These are phyloP conservation scores for Apostichopus japonicus DNA, from an alignment of 35 echinoderm and acorn worm genomes.

Conservation along the genomic window DNA sequence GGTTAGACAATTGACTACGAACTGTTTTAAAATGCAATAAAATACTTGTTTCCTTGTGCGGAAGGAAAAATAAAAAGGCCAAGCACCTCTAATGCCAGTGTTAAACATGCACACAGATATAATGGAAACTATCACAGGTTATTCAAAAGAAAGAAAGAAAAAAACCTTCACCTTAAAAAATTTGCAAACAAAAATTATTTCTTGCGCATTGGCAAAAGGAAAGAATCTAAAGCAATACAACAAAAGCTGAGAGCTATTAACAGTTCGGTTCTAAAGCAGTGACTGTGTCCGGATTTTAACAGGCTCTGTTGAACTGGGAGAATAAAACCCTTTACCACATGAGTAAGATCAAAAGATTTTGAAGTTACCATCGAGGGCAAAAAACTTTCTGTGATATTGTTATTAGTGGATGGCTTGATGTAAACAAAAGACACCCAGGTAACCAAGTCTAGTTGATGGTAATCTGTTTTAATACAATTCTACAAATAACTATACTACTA, in stretches of 20 bases:
- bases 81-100: neutral
- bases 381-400: too few species aligned
- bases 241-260: neutral
- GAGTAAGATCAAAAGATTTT: neutral
- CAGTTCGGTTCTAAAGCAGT: neutral
- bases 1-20: neutral
- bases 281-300: neutral
- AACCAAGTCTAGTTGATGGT: too few species aligned
- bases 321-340: neutral
- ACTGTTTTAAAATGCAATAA: constrained; percentile 12
- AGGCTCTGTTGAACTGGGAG: constrained; percentile 11
- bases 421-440: too few species aligned
- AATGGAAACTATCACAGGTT: neutral
- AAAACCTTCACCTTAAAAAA: neutral
- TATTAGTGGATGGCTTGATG: too few species aligned
- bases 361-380: neutral
- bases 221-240: neutral
- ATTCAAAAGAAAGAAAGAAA: neutral
- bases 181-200: too few species aligned
- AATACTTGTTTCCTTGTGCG: neutral
- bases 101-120: neutral
- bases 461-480: too few species aligned
- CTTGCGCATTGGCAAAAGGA: neutral
- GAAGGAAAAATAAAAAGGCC: neutral
- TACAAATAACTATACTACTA: too few species aligned